These are phyloP conservation scores for Chydorus sphaericus DNA, from an alignment of 2,888 invertebrate genomes.

Conservation along the genomic window DNA sequence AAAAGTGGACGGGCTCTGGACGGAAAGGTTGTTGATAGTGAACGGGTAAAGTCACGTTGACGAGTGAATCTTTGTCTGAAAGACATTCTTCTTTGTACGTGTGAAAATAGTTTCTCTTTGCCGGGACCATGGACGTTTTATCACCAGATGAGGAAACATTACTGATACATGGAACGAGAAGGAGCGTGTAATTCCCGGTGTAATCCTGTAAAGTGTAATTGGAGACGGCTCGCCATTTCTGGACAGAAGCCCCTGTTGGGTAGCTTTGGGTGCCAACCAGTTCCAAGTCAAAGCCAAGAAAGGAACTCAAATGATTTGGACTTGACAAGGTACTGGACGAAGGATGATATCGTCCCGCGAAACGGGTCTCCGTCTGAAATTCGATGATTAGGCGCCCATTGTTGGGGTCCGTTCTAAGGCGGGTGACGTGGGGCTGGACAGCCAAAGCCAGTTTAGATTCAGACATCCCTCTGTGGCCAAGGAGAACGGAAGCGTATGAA, in stretches of 20 bases:
- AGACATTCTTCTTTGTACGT: not conserved
- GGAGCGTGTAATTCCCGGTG: slow-evolving; percentile 28
- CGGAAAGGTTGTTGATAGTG: slow-evolving; percentile 30
- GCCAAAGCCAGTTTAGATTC: slow-evolving; percentile 18
- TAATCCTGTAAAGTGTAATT: slow-evolving; percentile 29
- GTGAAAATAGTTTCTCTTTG: too few species aligned
- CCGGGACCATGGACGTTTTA: too few species aligned
- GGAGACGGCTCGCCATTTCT: slow-evolving; percentile 31
- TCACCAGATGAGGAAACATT: too few species aligned
- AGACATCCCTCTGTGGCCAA: slow-evolving; percentile 26
- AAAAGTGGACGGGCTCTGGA: slow-evolving; percentile 30
- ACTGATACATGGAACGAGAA: slow-evolving; percentile 30
- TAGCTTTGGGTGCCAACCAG: slow-evolving; percentile 30
- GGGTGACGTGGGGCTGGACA: slow-evolving; percentile 19
- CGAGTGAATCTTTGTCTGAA: slow-evolving; percentile 5
- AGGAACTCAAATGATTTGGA: slow-evolving; percentile 25
- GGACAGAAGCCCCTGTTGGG: slow-evolving; percentile 29
- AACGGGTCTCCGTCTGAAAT: slow-evolving; percentile 30
- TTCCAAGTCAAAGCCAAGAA: slow-evolving; percentile 27
- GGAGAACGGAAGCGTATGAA: slow-evolving; percentile 29
- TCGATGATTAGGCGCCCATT: slow-evolving; percentile 30
- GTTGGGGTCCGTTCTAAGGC: slow-evolving; percentile 25
- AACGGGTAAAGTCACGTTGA: slow-evolving; percentile 25
- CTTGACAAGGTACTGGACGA: slow-evolving; percentile 24
- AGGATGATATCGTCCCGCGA: slow-evolving; percentile 29